Percentiles rank a stretch among this genome's conserved stretches.
phyloP scores from a whole-genome alignment of 1,140 invertebrate genomes.

The Tetraneura akinire region DNA sequence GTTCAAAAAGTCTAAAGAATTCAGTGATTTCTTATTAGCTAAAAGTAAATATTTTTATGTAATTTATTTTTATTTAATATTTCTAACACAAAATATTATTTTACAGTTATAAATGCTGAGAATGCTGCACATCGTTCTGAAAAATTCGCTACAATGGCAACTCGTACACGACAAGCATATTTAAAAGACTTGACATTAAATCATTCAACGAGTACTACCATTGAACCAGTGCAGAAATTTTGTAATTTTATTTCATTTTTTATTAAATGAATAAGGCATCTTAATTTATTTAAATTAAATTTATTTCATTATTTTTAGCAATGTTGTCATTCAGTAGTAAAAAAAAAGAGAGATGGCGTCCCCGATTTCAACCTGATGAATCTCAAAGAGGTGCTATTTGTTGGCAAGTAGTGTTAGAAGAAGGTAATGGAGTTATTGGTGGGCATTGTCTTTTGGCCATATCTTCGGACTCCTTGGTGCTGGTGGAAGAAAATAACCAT shows the following conservation, averaged over 20 bases:
- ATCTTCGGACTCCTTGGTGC: conserved; percentile 81
- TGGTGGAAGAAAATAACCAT: conserved; percentile 80
- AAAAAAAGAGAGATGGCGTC: conserved; percentile 70
- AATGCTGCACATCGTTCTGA: conserved; percentile 94
- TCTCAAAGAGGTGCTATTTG: conserved; percentile 73
- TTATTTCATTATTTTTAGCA: conserved; percentile 59
- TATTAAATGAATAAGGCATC: background rate
- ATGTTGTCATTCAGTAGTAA: conserved; percentile 72
- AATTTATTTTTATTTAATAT: conserved; percentile 23
- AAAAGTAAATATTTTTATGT: conserved; percentile 66
- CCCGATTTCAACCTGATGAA: conserved; percentile 69
- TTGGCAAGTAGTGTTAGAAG: conserved; percentile 75
- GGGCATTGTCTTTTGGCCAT: conserved; percentile 85
- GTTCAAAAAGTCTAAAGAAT: conserved; percentile 85
- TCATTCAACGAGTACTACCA: conserved; percentile 76
- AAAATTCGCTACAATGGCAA: conserved; percentile 97
- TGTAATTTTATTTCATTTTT: conserved; percentile 68
- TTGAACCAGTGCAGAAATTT: conserved; percentile 87
- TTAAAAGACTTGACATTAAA: conserved; percentile 88
- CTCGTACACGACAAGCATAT: conserved; percentile 92
- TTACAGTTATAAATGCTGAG: conserved; percentile 89
- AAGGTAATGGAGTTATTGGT: conserved; percentile 68
- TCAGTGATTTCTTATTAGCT: conserved; percentile 89
- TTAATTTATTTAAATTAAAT: background rate
- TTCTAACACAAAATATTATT: background rate